These are phyloP conservation scores for Melanitta fusca DNA, from an alignment of 2,797 vertebrate genomes.

Conservation along the genomic window DNA sequence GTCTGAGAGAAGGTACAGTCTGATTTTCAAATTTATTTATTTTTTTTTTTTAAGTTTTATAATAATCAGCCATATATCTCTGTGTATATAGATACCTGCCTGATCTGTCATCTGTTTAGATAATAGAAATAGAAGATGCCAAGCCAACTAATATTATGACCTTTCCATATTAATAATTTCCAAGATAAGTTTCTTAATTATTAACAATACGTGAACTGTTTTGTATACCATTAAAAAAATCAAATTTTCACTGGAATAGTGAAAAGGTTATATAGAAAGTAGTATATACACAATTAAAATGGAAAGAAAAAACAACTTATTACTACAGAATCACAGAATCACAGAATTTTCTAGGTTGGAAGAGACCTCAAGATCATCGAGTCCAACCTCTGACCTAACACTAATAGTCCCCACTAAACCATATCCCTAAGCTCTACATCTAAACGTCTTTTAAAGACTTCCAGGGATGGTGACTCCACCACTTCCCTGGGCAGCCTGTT, in stretches of 20 bases:
- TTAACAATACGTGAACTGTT: background rate
- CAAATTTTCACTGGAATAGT: background rate
- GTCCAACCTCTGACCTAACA: no score
- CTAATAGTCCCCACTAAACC: no score
- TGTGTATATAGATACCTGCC: background rate
- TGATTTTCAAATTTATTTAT: background rate
- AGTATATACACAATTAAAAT: background rate
- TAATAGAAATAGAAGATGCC: background rate
- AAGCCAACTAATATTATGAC: background rate
- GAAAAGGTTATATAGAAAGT: background rate
- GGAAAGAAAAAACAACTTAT: background rate
- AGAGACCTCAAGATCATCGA: no score
- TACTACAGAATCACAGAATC: no score
- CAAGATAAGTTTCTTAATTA: background rate
- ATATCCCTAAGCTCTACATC: no score
- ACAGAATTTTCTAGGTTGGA: no score
- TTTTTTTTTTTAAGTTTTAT: background rate
- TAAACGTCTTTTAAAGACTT: no score
- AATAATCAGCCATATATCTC: background rate
- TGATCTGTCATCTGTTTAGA: background rate
- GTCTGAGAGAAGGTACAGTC: conserved; percentile 89
- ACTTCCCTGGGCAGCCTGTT: no score
- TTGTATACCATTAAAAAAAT: background rate
- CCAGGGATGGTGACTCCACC: no score
- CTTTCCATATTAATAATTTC: background rate